Evolutionary conservation across 2,797 vertebrate species (phyloP).

Genomic region (Cryptoblepharus egeriae): DNA sequence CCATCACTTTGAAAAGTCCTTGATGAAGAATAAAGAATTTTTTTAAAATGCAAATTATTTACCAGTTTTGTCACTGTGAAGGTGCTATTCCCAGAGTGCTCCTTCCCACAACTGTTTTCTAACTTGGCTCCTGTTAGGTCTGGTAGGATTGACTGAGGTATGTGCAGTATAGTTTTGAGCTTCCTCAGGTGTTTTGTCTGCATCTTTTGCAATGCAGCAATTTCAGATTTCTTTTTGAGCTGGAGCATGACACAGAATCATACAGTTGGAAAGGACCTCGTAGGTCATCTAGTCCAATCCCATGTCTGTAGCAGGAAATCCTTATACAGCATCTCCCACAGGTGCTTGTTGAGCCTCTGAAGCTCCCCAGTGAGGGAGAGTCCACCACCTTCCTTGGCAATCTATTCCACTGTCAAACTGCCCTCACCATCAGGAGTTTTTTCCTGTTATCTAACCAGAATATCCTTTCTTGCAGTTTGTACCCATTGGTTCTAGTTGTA

Average conservation of each 20-base stretch:
- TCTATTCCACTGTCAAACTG: too few species aligned
- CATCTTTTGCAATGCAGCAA: background rate
- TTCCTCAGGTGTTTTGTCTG: accelerated
- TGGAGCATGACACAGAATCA: background rate
- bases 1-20: background rate
- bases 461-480: too few species aligned
- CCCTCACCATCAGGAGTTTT: too few species aligned
- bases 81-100: slow-evolving; percentile 8
- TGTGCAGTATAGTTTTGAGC: background rate
- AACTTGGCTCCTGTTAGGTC: slow-evolving; percentile 24
- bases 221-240: slow-evolving; percentile 24
- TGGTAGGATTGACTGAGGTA: slow-evolving; percentile 2
- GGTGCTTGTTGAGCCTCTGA: too few species aligned
- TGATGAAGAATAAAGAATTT: slow-evolving; percentile 4
- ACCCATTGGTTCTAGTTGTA: too few species aligned
- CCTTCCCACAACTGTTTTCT: background rate
- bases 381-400: too few species aligned
- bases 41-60: background rate
- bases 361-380: too few species aligned
- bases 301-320: too few species aligned
- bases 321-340: too few species aligned
- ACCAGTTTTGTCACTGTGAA: background rate
- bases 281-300: too few species aligned
- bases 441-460: too few species aligned
- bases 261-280: too few species aligned